Percentiles rank a stretch among this genome's conserved stretches.
These are phyloP conservation scores for Drosophila bipectinata DNA, from an alignment of 1,140 invertebrate species.

Conservation along the genomic window DNA sequence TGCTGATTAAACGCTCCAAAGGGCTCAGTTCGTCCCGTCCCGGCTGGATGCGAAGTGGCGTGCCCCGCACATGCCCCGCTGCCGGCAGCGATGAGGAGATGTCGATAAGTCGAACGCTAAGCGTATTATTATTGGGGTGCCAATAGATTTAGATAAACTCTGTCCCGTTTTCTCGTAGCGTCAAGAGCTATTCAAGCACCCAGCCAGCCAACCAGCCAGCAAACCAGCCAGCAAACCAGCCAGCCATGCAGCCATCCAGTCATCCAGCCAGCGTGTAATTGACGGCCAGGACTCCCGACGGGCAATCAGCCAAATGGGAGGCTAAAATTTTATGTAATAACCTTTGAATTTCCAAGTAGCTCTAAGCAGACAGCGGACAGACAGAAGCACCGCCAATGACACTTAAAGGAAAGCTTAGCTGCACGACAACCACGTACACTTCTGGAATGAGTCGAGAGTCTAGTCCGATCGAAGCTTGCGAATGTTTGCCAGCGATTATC, in stretches of 20 bases:
- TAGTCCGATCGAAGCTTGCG: not conserved
- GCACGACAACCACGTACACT: slow-evolving; percentile 53
- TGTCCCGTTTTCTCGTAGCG: slow-evolving; percentile 11
- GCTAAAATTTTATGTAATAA: slow-evolving; percentile 82
- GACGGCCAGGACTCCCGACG: slow-evolving; percentile 46
- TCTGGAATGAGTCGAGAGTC: not conserved
- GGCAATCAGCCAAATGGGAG: slow-evolving; percentile 78
- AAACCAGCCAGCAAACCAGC: slow-evolving; percentile 27
- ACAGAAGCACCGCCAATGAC: slow-evolving; percentile 48
- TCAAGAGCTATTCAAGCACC: not conserved
- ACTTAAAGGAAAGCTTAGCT: slow-evolving; percentile 47
- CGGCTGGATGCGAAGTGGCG: slow-evolving; percentile 6
- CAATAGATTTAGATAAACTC: slow-evolving; percentile 81
- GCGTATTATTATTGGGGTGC: slow-evolving; percentile 74
- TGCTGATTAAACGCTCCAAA: slow-evolving; percentile 74
- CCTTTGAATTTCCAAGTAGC: slow-evolving; percentile 80
- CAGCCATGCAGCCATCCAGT: slow-evolving; percentile 21
- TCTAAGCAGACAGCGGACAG: slow-evolving; percentile 41
- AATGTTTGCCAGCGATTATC: no score
- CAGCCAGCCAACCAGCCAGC: slow-evolving; percentile 38
- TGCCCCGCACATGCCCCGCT: slow-evolving; percentile 53
- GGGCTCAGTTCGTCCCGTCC: slow-evolving; percentile 6
- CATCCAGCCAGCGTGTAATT: slow-evolving; percentile 13
- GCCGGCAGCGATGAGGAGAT: slow-evolving; percentile 33
- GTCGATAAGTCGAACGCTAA: slow-evolving; percentile 75